These are phyloP conservation scores for Tanaodytes sp. DNA, from an alignment of 2,888 invertebrate species.

Conservation along the genomic window DNA sequence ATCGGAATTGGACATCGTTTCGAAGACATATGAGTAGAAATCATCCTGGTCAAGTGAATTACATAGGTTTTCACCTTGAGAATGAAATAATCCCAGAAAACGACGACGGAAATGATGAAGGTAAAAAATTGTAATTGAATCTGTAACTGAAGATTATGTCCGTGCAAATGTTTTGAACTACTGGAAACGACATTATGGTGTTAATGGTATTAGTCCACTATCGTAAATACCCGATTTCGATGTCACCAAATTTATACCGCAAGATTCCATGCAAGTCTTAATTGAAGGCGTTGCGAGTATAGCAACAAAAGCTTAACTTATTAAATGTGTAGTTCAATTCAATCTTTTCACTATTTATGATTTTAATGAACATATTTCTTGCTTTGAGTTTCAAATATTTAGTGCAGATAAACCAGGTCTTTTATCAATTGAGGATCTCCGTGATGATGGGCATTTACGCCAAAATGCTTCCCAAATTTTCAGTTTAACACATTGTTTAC, in stretches of 20 bases:
- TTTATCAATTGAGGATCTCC: conserved; percentile 12
- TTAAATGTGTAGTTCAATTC: conserved; percentile 27
- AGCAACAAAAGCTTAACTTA: conserved; percentile 4
- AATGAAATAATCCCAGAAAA: conserved; percentile 10
- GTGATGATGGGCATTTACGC: not conserved
- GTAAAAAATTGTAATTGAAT: conserved; percentile 7
- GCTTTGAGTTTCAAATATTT: conserved; percentile 43
- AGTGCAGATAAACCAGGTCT: conserved; percentile 36
- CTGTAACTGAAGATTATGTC: conserved; percentile 2
- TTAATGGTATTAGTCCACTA: conserved; percentile 38
- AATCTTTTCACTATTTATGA: conserved; percentile 26
- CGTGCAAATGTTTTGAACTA: conserved; percentile 1
- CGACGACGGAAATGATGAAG: not conserved
- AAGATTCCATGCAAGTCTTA: conserved; percentile 47
- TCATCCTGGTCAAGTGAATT: too few species aligned
- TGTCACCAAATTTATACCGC: conserved; percentile 43
- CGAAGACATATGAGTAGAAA: too few species aligned
- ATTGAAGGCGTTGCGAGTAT: conserved; percentile 30
- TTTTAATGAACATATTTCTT: conserved; percentile 33
- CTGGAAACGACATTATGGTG: conserved; percentile 47
- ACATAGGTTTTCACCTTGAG: too few species aligned
- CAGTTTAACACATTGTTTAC: conserved; percentile 7
- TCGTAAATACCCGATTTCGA: conserved; percentile 15
- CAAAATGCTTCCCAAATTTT: conserved; percentile 38
- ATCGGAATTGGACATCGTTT: too few species aligned